phyloP scores from a whole-genome alignment of 2,113 vertebrate species.

The Zosterops lateralis region DNA sequence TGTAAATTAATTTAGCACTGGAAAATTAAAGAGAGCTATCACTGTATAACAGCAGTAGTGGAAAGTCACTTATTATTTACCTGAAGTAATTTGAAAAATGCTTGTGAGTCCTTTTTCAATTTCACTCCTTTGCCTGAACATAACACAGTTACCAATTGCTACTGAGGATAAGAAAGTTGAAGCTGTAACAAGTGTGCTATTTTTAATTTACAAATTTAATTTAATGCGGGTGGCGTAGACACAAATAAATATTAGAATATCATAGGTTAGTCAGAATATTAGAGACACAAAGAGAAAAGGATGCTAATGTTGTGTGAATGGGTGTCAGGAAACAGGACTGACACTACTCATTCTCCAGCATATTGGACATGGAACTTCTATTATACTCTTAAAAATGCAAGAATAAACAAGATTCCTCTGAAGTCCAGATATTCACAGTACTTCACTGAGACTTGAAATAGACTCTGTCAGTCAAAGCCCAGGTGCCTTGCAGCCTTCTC shows the following conservation, averaged over 20 bases:
- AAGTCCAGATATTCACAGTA: not conserved
- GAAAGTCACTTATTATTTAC: slow-evolving; percentile 20
- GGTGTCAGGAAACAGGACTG: not conserved
- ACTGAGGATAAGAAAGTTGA: not conserved
- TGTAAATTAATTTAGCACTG: slow-evolving; percentile 28
- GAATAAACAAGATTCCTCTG: not conserved
- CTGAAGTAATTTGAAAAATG: not conserved
- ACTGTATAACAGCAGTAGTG: not conserved
- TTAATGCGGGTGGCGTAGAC: not conserved
- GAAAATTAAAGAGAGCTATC: slow-evolving; percentile 21
- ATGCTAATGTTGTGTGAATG: not conserved
- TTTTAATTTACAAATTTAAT: not conserved
- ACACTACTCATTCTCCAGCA: not conserved
- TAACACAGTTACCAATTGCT: not conserved
- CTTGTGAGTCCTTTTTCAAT: not conserved
- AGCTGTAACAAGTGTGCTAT: not conserved
- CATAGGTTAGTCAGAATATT: not conserved
- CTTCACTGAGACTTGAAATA: not conserved
- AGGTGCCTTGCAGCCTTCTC: not conserved
- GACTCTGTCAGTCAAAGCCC: not conserved
- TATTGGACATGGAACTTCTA: not conserved
- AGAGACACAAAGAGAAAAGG: not conserved
- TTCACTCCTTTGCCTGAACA: not conserved
- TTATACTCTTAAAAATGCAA: not conserved
- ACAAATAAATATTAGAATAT: not conserved